Evolutionary conservation across 2,113 vertebrate species (phyloP), one percentile per base, ranked within the genome.

Genomic region (Cololabis saira): DNA sequence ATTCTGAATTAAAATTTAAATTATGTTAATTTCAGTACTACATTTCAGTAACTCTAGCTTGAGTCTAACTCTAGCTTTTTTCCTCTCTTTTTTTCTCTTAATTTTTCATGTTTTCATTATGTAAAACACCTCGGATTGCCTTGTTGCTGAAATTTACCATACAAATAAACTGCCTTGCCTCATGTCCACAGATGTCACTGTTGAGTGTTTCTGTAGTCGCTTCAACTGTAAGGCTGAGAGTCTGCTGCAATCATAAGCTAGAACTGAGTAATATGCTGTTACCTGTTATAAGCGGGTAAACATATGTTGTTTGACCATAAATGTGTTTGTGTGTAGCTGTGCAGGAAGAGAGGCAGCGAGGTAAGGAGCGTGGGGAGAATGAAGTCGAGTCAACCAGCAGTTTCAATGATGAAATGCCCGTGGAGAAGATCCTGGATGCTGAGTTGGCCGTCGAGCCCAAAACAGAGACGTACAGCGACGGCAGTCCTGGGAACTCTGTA

Each of bases 371-470:
- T 44, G 93, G 94, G 0, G 97, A 98, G 74, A 95, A 82, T 0
- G 96, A 98, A 67, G 94, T 94, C 0, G 96, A 98, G 59, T 92
- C 94, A 2, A 93, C 92, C 0, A 92, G 89, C 61, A 83, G 71
- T 0, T 93, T 93, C 80, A 96, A 93, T 0, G 97, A 97, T 65
- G 96, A 98, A 37, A 98, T 98, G 97, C 96, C 97, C 0, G 97
- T 98, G 90, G 96, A 97, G 82, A 96, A 95, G 89, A 98, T 98
- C 89, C 93, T 98, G 79, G 97, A 96, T 37, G 97, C 97, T 0
- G 97, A 98, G 76, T 84, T 98, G 24, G 95, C 97, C 0, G 96
- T 98, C 0, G 97, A 98, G 65, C 95, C 96, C 68, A 97, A 97
- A 89, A 97, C 95, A 0, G 96, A 98, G 78, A 85, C 93, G 0